Conservation (phyloP, 2,888 invertebrate genomes). For the Baronia brevicornis region DNA sequence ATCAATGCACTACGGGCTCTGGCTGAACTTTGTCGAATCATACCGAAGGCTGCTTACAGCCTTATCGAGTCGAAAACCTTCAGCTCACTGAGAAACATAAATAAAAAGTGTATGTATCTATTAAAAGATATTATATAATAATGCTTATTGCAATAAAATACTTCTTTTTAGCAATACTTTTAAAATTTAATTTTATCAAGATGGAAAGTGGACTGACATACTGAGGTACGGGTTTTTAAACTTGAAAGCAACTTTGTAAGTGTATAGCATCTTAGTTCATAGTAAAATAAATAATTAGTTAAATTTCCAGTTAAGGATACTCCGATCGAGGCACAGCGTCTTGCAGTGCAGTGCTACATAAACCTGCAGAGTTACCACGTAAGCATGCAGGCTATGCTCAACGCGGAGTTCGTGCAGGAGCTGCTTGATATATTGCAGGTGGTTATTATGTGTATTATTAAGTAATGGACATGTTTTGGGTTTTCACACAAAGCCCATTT, state of each 20-base stretch:
- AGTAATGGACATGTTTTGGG: too few species aligned
- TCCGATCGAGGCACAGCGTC: slow-evolving; percentile 59
- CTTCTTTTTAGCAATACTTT: too few species aligned
- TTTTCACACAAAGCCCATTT: too few species aligned
- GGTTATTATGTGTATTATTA: background rate
- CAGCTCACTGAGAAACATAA: slow-evolving; percentile 47
- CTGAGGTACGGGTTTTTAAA: too few species aligned
- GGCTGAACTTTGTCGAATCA: slow-evolving; percentile 52
- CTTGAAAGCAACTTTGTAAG: too few species aligned
- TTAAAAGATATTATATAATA: background rate
- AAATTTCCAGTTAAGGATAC: slow-evolving; percentile 43
- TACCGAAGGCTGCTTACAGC: slow-evolving; percentile 56
- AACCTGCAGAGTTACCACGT: slow-evolving; percentile 56
- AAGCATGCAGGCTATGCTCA: slow-evolving; percentile 54
- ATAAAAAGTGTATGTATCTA: slow-evolving; percentile 48
- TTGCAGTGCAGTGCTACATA: slow-evolving; percentile 59
- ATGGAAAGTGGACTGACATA: too few species aligned
- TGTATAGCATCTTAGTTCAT: too few species aligned
- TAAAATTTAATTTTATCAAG: too few species aligned
- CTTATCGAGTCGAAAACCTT: slow-evolving; percentile 58
- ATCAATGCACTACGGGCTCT: slow-evolving; percentile 54
- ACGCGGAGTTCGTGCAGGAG: slow-evolving; percentile 53
- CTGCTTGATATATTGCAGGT: slow-evolving; percentile 52
- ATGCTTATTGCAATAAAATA: background rate
- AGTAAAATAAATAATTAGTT: too few species aligned